Evolutionary conservation across 2,797 vertebrate species (phyloP).

Genomic region (Megalops cyprinoides): DNA sequence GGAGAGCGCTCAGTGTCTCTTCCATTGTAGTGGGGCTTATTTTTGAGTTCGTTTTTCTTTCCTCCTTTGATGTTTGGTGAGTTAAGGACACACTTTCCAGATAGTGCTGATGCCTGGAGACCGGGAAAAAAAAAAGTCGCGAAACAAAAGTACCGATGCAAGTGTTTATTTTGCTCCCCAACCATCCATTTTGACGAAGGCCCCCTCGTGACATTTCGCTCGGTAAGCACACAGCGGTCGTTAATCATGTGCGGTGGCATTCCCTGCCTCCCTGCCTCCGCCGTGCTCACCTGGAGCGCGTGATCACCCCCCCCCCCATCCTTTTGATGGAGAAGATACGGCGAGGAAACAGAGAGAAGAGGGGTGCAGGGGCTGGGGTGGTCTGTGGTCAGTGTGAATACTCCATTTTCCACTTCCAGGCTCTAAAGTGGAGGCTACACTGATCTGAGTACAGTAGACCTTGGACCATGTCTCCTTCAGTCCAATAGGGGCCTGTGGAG

Average conservation of each 20-base stretch:
- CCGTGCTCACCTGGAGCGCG: slow-evolving; percentile 4
- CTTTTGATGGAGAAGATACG: neutral
- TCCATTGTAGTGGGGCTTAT: too few relatives aligned
- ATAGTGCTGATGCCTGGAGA: neutral
- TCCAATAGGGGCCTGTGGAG: too few relatives aligned
- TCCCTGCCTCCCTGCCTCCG: neutral
- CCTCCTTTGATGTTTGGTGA: too few relatives aligned
- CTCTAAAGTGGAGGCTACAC: too few relatives aligned
- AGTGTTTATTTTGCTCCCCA: neutral
- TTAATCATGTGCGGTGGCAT: slow-evolving; percentile 16
- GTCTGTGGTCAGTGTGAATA: neutral
- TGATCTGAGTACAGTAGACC: too few relatives aligned
- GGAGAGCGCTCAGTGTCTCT: too few relatives aligned
- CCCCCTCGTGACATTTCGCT: neutral
- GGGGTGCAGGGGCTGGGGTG: neutral
- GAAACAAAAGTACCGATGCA: neutral
- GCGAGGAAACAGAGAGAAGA: neutral
- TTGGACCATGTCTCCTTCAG: too few relatives aligned
- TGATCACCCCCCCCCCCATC: too few relatives aligned
- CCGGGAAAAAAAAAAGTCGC: neutral
- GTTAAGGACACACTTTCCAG: too few relatives aligned
- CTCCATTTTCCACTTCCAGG: too few relatives aligned
- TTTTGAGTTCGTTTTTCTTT: too few relatives aligned
- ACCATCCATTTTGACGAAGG: neutral
- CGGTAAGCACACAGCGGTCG: neutral